phyloP scores from a whole-genome alignment of 2,113 vertebrate species.

The Ibidorhyncha struthersii region DNA sequence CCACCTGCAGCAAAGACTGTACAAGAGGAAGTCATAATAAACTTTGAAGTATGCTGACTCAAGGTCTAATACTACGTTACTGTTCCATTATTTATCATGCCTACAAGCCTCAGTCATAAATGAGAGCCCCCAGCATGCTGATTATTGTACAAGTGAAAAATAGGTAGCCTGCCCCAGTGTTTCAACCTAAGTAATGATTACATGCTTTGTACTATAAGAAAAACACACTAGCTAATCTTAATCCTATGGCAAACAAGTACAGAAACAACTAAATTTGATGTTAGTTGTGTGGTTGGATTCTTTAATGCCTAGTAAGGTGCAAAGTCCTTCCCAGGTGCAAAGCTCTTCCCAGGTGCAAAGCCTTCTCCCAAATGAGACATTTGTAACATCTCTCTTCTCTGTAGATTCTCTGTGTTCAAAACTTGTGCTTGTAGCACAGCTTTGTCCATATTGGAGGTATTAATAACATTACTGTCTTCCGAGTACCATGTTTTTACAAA shows the following conservation, averaged over 20 bases:
- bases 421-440: not conserved
- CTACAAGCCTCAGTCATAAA: not conserved
- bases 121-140: not conserved
- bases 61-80: not conserved
- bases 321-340: not conserved
- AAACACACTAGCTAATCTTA: not conserved
- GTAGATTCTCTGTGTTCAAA: not conserved
- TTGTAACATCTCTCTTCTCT: not conserved
- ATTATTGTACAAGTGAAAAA: not conserved
- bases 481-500: not conserved
- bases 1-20: not conserved
- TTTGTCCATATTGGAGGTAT: not conserved
- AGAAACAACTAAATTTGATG: not conserved
- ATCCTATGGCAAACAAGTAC: not conserved
- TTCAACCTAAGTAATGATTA: not conserved
- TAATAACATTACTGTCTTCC: not conserved
- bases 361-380: not conserved
- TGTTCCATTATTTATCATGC: constrained; percentile 1
- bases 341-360: not conserved
- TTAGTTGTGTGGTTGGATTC: not conserved
- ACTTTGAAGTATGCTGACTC: not conserved
- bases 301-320: not conserved
- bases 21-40: not conserved
- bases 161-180: not conserved
- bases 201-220: not conserved